Percentiles rank a stretch among this genome's conserved stretches.
Conservation (phyloP, 1,140 invertebrate genomes). For the Melitaea cinxia region DNA sequence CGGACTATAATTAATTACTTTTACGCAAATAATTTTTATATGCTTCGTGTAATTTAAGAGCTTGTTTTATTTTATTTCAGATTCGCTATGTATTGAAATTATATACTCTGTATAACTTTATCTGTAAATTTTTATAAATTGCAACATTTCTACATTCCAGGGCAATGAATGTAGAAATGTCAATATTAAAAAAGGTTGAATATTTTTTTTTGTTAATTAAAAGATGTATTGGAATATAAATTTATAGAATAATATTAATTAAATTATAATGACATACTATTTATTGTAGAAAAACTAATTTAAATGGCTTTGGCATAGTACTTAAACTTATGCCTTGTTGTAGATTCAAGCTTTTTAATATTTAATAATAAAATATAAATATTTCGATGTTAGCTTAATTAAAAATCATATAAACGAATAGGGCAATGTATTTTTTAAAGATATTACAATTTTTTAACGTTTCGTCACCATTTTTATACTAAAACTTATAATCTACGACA, state of each 20-base stretch:
- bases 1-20: constrained; percentile 63
- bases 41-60: not conserved
- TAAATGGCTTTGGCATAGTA: not conserved
- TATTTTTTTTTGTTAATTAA: not conserved
- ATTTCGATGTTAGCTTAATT: not conserved
- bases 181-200: not conserved
- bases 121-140: constrained; percentile 4
- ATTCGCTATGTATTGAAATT: too few relatives aligned
- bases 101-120: not conserved
- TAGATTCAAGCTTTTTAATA: not conserved
- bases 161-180: constrained; percentile 72
- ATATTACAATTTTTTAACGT: not conserved
- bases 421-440: not conserved
- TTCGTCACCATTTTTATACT: not conserved
- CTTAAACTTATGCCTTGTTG: not conserved
- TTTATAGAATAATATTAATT: not conserved
- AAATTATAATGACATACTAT: not conserved
- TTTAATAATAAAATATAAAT: not conserved
- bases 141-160: constrained; percentile 59
- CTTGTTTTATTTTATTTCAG: not conserved
- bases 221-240: not conserved
- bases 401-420: not conserved
- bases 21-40: constrained; percentile 11
- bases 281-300: not conserved
- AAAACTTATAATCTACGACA: not conserved